These are phyloP conservation scores for Pristionchus maxplancki DNA, from an alignment of 2,888 invertebrate species.

Conservation along the genomic window DNA sequence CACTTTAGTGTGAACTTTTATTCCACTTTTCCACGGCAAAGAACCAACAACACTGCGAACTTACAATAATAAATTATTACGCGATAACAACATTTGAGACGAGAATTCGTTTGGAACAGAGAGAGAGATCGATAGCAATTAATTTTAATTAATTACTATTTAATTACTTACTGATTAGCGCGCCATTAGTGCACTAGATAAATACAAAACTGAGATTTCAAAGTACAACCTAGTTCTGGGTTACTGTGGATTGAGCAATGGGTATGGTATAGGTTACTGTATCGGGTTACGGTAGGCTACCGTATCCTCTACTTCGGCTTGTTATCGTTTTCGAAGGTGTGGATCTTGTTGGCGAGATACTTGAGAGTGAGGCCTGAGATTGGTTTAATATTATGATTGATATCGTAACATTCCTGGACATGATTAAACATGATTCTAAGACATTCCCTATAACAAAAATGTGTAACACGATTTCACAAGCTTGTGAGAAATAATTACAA, in stretches of 20 bases:
- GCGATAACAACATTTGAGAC: constrained; percentile 2
- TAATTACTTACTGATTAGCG: too few relatives aligned
- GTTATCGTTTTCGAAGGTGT: not conserved
- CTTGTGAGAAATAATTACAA: too few relatives aligned
- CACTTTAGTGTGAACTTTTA: not conserved
- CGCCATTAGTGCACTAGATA: not conserved
- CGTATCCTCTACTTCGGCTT: constrained; percentile 15
- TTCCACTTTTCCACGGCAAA: not conserved
- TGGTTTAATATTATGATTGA: not conserved
- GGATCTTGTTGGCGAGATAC: constrained; percentile 40
- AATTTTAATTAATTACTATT: too few relatives aligned
- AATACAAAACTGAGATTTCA: not conserved
- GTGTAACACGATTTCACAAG: too few relatives aligned
- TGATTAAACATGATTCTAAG: too few relatives aligned
- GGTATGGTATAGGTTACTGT: not conserved
- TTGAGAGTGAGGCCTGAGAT: constrained; percentile 1
- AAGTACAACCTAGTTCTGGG: not conserved
- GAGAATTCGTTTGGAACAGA: not conserved
- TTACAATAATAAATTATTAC: not conserved
- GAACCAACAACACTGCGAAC: not conserved
- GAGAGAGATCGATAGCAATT: constrained; percentile 26
- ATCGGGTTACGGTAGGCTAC: constrained; percentile 16
- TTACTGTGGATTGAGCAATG: not conserved
- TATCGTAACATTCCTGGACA: too few relatives aligned
- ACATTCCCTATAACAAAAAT: too few relatives aligned